phyloP scores from a whole-genome alignment of 1,140 invertebrate genomes.

The Drosophila sulfurigaster region DNA sequence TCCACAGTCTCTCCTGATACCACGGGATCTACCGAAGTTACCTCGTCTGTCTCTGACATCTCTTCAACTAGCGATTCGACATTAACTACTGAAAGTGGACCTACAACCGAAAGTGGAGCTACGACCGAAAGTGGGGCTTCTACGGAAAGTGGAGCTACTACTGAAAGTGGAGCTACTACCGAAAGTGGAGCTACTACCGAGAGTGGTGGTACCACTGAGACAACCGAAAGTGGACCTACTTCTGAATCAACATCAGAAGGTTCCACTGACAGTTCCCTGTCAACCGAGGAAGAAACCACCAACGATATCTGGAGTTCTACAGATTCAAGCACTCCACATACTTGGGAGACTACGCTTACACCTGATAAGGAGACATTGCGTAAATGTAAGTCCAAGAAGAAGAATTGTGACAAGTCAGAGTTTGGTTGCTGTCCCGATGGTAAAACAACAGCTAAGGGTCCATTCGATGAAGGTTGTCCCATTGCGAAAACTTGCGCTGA shows the following conservation, averaged over 20 bases:
- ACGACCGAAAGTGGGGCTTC: not conserved
- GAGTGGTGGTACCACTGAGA: constrained; percentile 38
- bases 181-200: not conserved
- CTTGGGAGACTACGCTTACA: constrained; percentile 85
- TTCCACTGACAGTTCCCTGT: constrained; percentile 56
- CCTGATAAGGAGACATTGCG: constrained; percentile 84
- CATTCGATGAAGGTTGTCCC: constrained; percentile 93
- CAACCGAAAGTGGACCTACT: constrained; percentile 35
- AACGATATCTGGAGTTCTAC: constrained; percentile 84
- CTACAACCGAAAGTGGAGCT: not conserved
- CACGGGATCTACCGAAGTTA: constrained; percentile 6
- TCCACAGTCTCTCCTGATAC: constrained; percentile 1
- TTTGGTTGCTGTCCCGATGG: constrained; percentile 97
- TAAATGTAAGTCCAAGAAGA: constrained; percentile 88
- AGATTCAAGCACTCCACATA: constrained; percentile 84
- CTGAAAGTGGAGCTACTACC: constrained; percentile 41
- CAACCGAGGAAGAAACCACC: constrained; percentile 68
- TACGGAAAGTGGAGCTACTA: constrained; percentile 23
- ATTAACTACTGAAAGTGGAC: not conserved
- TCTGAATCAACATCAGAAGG: constrained; percentile 49
- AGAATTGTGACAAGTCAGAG: constrained; percentile 89
- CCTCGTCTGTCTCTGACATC: constrained; percentile 3
- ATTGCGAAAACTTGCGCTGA: constrained; percentile 91
- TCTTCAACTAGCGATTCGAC: constrained; percentile 2
- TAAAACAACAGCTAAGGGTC: constrained; percentile 92